phyloP scores from a whole-genome alignment of 2,113 vertebrate species.

The Haemorhous mexicanus region DNA sequence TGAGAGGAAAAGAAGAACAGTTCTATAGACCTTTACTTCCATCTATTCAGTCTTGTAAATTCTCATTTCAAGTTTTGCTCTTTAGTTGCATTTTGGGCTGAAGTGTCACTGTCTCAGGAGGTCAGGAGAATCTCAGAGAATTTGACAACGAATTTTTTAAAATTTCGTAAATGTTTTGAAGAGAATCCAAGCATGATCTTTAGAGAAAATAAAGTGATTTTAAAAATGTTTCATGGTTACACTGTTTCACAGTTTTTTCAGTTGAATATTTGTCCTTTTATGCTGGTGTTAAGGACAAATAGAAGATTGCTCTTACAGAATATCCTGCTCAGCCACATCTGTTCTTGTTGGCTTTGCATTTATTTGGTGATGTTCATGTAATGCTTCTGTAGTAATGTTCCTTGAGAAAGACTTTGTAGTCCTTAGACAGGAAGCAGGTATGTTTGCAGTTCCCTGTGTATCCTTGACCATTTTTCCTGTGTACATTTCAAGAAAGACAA shows the following conservation, averaged over 20 bases:
- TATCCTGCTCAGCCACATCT: neutral
- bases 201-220: neutral
- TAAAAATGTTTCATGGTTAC: neutral
- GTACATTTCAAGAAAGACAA: constrained; percentile 41
- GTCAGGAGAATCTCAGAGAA: neutral
- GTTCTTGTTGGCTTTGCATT: neutral
- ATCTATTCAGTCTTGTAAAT: neutral
- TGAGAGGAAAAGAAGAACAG: neutral
- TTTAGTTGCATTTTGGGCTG: neutral
- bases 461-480: constrained; percentile 70
- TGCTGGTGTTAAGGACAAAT: neutral
- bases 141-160: neutral
- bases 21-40: neutral
- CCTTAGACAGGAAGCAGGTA: constrained; percentile 58
- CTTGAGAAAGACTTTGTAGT: constrained; percentile 47
- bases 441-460: constrained; percentile 26
- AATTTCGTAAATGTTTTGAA: neutral
- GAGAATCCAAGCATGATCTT: neutral
- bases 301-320: neutral
- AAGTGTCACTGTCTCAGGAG: neutral
- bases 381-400: neutral
- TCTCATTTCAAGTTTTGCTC: neutral
- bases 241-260: neutral
- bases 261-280: neutral
- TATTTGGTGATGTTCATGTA: constrained; percentile 2